These are phyloP conservation scores for Parapsyche elsis DNA, from an alignment of 1,140 invertebrate species.

Conservation along the genomic window DNA sequence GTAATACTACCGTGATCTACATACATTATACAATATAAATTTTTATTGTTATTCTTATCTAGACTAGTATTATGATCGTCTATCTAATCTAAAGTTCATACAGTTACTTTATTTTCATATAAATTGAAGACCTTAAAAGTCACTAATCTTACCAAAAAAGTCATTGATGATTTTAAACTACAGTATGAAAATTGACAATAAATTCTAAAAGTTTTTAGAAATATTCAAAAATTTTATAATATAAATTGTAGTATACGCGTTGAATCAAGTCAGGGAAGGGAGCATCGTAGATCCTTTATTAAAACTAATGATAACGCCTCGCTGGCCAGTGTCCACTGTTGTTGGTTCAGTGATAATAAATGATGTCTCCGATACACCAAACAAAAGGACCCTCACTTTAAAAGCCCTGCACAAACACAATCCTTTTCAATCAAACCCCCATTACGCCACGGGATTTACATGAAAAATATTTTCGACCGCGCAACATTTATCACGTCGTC, in stretches of 20 bases:
- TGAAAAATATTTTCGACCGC: conserved; percentile 29
- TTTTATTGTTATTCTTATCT: no score
- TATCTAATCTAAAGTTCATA: no score
- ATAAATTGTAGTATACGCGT: background rate
- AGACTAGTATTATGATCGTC: no score
- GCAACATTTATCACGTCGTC: background rate
- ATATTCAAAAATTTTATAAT: no score
- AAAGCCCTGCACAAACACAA: conserved; percentile 50
- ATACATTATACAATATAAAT: no score
- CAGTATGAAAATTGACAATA: no score
- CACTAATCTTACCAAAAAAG: no score
- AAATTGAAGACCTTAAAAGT: no score
- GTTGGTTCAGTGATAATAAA: conserved; percentile 51
- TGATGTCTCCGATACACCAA: conserved; percentile 41
- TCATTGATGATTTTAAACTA: no score
- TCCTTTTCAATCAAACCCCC: conserved; percentile 45
- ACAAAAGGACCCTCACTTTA: conserved; percentile 46
- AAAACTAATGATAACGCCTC: conserved; percentile 55
- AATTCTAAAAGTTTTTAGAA: no score
- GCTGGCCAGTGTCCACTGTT: conserved; percentile 48
- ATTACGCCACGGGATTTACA: conserved; percentile 32
- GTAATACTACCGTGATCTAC: no score
- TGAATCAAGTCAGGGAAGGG: conserved; percentile 16
- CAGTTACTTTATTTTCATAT: no score
- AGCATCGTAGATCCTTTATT: conserved; percentile 43